Percentiles rank a stretch among this genome's conserved stretches.
Evolutionary conservation across 1,140 invertebrate species (phyloP).

Genomic region (Globodera ellingtonae): DNA sequence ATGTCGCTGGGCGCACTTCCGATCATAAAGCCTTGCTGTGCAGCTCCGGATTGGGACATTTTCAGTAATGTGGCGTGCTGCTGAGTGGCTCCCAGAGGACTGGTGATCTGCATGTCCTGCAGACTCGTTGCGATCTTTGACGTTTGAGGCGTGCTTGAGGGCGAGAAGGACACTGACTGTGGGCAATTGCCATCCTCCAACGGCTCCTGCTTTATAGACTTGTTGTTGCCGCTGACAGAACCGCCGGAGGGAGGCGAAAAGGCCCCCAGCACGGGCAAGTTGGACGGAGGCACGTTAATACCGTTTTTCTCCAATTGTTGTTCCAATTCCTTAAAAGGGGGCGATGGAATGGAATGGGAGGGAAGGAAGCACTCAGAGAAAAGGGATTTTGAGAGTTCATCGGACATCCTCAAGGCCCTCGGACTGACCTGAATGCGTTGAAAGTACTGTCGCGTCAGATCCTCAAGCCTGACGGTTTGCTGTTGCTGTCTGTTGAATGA

Average conservation of each 20-base stretch:
- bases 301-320: slow-evolving; percentile 58
- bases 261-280: slow-evolving; percentile 55
- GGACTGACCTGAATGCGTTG: slow-evolving; percentile 77
- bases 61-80: slow-evolving; percentile 28
- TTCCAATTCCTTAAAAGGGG: slow-evolving; percentile 53
- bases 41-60: slow-evolving; percentile 36
- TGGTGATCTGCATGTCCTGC: slow-evolving; percentile 64
- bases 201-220: slow-evolving; percentile 63
- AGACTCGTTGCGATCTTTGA: slow-evolving; percentile 35
- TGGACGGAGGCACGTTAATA: slow-evolving; percentile 52
- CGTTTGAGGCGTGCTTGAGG: slow-evolving; percentile 57
- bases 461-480: slow-evolving; percentile 78
- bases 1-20: slow-evolving; percentile 25
- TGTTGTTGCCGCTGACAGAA: slow-evolving; percentile 22
- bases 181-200: slow-evolving; percentile 40
- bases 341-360: neutral
- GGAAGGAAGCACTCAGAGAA: too few species aligned
- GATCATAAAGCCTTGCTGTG: slow-evolving; percentile 32
- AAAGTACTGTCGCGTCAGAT: slow-evolving; percentile 79
- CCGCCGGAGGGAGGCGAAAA: slow-evolving; percentile 29
- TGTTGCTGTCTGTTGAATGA: slow-evolving; percentile 71
- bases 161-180: slow-evolving; percentile 38
- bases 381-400: too few species aligned
- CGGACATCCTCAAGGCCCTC: too few species aligned
- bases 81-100: slow-evolving; percentile 28